Conservation (phyloP, 1,140 invertebrate genomes). For the Drosophila obscura region DNA sequence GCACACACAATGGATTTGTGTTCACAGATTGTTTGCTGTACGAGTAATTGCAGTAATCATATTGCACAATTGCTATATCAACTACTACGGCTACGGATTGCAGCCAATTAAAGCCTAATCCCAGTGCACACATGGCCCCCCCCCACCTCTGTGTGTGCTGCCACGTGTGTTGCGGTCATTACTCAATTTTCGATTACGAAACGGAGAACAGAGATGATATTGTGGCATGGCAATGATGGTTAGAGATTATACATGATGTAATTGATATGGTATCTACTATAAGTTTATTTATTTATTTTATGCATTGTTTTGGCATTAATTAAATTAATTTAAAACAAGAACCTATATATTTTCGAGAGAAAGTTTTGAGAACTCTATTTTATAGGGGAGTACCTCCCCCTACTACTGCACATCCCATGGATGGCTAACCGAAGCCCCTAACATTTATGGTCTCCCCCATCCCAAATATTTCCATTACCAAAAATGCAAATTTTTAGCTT, state of each 20-base stretch:
- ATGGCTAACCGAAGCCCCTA: background rate
- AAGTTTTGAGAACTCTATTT: slow-evolving; percentile 33
- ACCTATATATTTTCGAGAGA: background rate
- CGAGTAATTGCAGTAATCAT: slow-evolving; percentile 32
- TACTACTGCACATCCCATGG: slow-evolving; percentile 2
- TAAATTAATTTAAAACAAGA: no score
- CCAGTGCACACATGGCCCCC: slow-evolving; percentile 1
- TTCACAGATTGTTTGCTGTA: slow-evolving; percentile 7
- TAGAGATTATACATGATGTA: background rate
- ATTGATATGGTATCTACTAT: no score
- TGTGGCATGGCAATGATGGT: background rate
- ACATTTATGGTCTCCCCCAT: background rate
- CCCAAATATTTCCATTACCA: background rate
- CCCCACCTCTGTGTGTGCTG: no score
- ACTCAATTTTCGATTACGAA: slow-evolving; percentile 25
- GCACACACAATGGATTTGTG: slow-evolving; percentile 12
- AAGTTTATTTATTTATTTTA: no score
- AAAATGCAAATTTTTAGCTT: slow-evolving; percentile 35
- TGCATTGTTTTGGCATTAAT: no score
- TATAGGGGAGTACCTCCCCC: no score
- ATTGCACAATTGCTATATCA: slow-evolving; percentile 20
- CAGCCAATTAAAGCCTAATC: slow-evolving; percentile 19
- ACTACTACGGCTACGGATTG: background rate
- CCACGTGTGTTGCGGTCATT: slow-evolving; percentile 9
- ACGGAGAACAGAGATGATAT: background rate